Evolutionary conservation across 2,797 vertebrate species (phyloP), one percentile per base, ranked within the genome.

Genomic region (Tauraco hartlaubi): DNA sequence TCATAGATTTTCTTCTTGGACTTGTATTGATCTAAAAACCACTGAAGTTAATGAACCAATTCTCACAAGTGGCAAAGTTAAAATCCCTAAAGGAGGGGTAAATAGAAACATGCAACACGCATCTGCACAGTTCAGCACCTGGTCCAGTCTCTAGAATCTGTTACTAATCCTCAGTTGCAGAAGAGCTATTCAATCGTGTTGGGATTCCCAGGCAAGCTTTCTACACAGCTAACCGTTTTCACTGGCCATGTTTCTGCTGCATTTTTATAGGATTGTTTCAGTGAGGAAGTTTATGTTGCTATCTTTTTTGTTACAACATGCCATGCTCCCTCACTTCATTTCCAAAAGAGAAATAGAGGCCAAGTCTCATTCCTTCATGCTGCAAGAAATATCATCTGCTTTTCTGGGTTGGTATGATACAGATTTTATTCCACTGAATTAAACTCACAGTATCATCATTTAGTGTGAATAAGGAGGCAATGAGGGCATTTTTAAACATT

Each of bases 391-490:
- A 94, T 23, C 33, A 81, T 72, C n/a, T 51, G 21, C 28, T 85
- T 85, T 85, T 54, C 63, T 63, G 67, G 37, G 8, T 56, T 73
- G 46, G 19, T 71, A 66, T 49, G 41, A 51, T 31, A 80, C 0
- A 0, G 48, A 88, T 83, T 89, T 83, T 76, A 71, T 85, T 95
- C n/a, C n/a, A 62, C 39, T 66, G 83, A 82, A 77, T 86, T 88
- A 89, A 89, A 59, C 49, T 81, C 59, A 46, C 20, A 69, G 35
- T 51, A 58, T 39, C 43, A 39, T 51, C 44, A 81, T 23, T 90
- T 82, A 64, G 26, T 64, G 41, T 52, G 61, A 92, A 79, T 58
- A 25, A 88, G 28, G 46, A 90, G 37, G 51, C 28, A 58, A 46
- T 26, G 59, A 67, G 14, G 37, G 52, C 54, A 88, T 72, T 90